Conservation (phyloP, 2,888 invertebrate species). For the Drosophila acutilabella region DNA sequence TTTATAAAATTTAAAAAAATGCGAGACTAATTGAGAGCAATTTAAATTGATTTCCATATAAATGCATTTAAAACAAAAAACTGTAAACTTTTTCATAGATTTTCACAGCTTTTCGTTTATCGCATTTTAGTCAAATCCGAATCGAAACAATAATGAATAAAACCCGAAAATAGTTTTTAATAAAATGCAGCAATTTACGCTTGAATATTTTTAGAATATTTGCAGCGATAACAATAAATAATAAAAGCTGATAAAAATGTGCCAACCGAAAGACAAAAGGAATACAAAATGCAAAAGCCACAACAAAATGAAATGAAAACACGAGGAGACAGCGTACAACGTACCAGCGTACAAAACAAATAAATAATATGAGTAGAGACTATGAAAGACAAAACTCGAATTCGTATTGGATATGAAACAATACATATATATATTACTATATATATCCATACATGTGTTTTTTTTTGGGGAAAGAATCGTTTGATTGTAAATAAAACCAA, state of each 20-base stretch:
- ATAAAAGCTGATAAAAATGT: constrained; percentile 25
- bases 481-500: constrained; percentile 53
- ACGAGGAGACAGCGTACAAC: constrained; percentile 6
- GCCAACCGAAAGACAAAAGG: constrained; percentile 17
- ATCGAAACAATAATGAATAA: background rate
- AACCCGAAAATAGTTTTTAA: constrained; percentile 41
- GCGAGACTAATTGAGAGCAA: background rate
- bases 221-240: constrained; percentile 46
- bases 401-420: constrained; percentile 19
- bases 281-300: constrained; percentile 11
- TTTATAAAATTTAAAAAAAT: background rate
- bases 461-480: constrained; percentile 10
- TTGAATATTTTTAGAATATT: constrained; percentile 43
- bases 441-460: background rate
- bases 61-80: background rate
- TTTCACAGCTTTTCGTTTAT: background rate
- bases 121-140: background rate
- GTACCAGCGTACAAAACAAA: constrained; percentile 25
- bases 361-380: constrained; percentile 20
- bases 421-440: constrained; percentile 2
- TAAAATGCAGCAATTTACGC: constrained; percentile 52
- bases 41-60: background rate
- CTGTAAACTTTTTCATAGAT: background rate
- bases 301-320: constrained; percentile 20
- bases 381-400: background rate